Evolutionary conservation across 2,113 vertebrate species (phyloP).

Genomic region (Pollimyrus isidori): DNA sequence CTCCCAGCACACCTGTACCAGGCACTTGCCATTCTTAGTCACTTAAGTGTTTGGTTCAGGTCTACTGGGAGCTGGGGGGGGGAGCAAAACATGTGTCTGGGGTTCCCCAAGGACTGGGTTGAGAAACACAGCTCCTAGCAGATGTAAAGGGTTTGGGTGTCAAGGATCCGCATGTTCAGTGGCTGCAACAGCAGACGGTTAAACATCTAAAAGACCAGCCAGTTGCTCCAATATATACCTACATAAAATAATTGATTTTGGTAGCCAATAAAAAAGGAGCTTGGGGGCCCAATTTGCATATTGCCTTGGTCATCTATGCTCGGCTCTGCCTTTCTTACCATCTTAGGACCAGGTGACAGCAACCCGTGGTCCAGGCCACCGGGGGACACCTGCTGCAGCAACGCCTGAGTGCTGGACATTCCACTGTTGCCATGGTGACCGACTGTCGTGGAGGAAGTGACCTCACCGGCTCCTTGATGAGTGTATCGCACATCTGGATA

Average conservation of each 20-base stretch:
- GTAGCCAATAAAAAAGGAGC: neutral
- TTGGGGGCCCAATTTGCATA: neutral
- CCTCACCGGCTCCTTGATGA: slow-evolving; percentile 77
- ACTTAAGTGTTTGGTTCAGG: neutral
- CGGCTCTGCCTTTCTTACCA: slow-evolving; percentile 77
- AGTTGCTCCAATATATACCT: neutral
- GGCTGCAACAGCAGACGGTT: neutral
- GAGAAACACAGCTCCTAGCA: neutral
- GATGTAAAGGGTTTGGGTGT: neutral
- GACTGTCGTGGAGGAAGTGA: slow-evolving; percentile 82
- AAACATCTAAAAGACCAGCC: neutral
- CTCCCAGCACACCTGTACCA: neutral
- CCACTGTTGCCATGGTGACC: slow-evolving; percentile 79
- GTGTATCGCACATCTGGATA: slow-evolving; percentile 76
- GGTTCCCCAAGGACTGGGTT: neutral
- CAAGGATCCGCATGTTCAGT: neutral
- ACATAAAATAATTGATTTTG: neutral
- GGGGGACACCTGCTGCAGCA: slow-evolving; percentile 94
- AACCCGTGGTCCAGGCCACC: slow-evolving; percentile 85
- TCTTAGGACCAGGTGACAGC: slow-evolving; percentile 93
- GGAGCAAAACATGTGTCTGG: neutral
- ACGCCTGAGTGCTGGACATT: slow-evolving; percentile 84
- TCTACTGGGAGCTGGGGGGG: neutral
- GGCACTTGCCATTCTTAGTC: neutral
- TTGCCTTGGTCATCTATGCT: neutral